A percentile compares a stretch with the other conserved stretches of the same genome.
phyloP scores from a whole-genome alignment of 2,113 vertebrate species.

The Rhinopithecus roxellana region DNA sequence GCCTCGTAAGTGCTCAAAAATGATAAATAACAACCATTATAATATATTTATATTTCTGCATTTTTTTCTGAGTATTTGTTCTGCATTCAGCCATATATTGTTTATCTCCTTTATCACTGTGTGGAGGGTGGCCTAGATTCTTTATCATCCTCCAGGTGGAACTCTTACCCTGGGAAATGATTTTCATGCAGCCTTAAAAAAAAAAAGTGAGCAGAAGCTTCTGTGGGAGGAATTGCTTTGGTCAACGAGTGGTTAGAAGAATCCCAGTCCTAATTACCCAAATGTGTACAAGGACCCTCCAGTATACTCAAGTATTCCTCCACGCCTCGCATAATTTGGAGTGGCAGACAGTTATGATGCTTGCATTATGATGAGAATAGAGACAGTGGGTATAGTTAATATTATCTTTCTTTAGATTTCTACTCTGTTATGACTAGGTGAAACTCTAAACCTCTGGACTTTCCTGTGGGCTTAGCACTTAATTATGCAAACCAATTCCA shows the following conservation, averaged over 20 bases:
- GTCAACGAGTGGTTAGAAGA: constrained; percentile 60
- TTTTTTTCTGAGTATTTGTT: constrained; percentile 14
- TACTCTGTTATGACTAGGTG: constrained; percentile 7
- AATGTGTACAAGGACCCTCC: constrained; percentile 59
- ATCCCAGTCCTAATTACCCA: constrained; percentile 54
- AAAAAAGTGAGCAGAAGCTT: constrained; percentile 25
- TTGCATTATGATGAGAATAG: constrained; percentile 37
- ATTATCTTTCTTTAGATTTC: constrained; percentile 25
- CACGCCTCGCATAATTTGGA: neutral
- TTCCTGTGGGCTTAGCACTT: neutral
- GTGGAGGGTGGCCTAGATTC: neutral
- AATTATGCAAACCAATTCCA: neutral
- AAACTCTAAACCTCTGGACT: constrained; percentile 31
- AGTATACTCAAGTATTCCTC: constrained; percentile 28
- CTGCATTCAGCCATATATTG: neutral
- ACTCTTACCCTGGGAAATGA: constrained; percentile 41
- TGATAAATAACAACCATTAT: neutral
- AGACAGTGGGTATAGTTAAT: neutral
- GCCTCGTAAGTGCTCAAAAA: neutral
- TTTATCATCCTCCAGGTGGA: constrained; percentile 57
- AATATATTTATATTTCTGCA: neutral
- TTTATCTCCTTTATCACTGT: neutral
- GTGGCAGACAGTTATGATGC: neutral
- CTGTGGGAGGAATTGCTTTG: constrained; percentile 50
- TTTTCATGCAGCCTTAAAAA: constrained; percentile 22